Base-by-base conservation (phyloP, 1,140 invertebrate genomes). In the Zophobas morio region DNA sequence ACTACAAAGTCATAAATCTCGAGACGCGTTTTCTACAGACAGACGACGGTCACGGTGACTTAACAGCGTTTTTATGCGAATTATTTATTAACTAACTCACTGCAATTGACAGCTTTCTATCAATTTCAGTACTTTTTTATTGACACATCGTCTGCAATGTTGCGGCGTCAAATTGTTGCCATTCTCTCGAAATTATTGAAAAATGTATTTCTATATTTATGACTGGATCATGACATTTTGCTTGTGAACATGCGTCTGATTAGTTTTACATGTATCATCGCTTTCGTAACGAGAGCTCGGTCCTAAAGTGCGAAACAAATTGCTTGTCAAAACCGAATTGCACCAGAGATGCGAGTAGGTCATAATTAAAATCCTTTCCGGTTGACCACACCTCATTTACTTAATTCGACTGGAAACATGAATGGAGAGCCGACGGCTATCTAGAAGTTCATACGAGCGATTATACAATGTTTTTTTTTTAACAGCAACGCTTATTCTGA, bases 361-460 rank as follows among this genome's bases (percentile, higher is more conserved):
- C 35, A 73, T 73, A 73, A 73, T 73, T 73, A 56, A 56, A 53
- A 73, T 56, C 70, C 54, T 73, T 73, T 73, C 71, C 71, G 71
- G 49, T 73, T 56, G 71, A 54, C 71, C 71, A 73, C 71, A 73
- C 71, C 71, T 73, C 71, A 33, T 66, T 66, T 36, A 39, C 37
- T 66, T 66, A 73, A 73, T 56, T 73, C 56, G 37, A 51, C 6
- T 51, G 49, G 49, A 53, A 54, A 37, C 71, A 56, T 54, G 39
- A 73, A 73, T 73, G 49, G 70, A 36, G 33, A 53, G 49, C 71
- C 37, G 2, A 2, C 36, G 54, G 54, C 36, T 47, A 35, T 35
- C 33, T 47, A 8, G 20, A 35, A 46, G 40, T 8, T 37, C 37
- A 72, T 72, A 73, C 36, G 60, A 42, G 5, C 36, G 6, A 40